These are phyloP conservation scores for Brachionus manjavacas DNA, from an alignment of 1,140 invertebrate genomes.

Conservation along the genomic window DNA sequence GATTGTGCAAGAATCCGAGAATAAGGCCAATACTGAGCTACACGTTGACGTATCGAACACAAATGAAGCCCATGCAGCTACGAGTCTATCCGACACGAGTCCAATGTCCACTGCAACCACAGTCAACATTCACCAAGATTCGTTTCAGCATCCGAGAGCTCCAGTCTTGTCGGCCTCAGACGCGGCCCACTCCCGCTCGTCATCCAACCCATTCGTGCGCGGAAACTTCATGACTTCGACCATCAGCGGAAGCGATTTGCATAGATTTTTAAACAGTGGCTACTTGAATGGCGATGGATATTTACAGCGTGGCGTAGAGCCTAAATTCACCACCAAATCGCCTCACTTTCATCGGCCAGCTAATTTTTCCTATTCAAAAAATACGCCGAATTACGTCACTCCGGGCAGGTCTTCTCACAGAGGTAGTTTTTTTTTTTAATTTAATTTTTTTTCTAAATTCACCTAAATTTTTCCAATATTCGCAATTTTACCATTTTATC, in stretches of 20 bases:
- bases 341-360: slow-evolving; percentile 39
- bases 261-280: slow-evolving; percentile 38
- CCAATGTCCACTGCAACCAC: slow-evolving; percentile 8
- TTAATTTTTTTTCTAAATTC: neutral
- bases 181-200: slow-evolving; percentile 10
- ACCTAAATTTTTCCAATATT: neutral
- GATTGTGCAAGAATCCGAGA: neutral
- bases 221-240: slow-evolving; percentile 30
- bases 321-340: slow-evolving; percentile 10
- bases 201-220: slow-evolving; percentile 6
- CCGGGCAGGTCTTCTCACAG: slow-evolving; percentile 18
- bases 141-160: slow-evolving; percentile 13
- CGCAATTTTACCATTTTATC: neutral
- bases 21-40: neutral
- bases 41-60: neutral
- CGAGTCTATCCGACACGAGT: neutral
- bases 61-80: neutral
- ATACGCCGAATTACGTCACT: slow-evolving; percentile 25
- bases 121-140: slow-evolving; percentile 9
- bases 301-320: slow-evolving; percentile 23
- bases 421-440: neutral
- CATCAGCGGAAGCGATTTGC: slow-evolving; percentile 39
- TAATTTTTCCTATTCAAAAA: slow-evolving; percentile 18
- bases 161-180: slow-evolving; percentile 31
- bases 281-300: slow-evolving; percentile 35